Percentiles rank a stretch among this genome's conserved stretches.
phyloP scores from a whole-genome alignment of 2,797 vertebrate genomes.

The Agapornis canus region DNA sequence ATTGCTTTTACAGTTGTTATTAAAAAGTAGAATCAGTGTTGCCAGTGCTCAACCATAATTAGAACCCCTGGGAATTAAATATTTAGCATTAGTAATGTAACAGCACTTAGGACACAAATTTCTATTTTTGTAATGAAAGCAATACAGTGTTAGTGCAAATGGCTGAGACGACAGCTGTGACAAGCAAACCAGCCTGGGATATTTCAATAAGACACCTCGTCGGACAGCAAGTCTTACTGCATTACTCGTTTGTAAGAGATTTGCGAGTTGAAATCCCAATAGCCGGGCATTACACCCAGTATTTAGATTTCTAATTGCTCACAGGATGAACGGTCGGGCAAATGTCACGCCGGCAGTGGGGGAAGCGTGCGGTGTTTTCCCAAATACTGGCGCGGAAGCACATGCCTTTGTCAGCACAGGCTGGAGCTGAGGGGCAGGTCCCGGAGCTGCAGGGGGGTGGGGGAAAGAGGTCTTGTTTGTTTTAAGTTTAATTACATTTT shows the following conservation, averaged over 20 bases:
- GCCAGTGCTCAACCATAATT: slow-evolving; percentile 99
- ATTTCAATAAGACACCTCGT: slow-evolving; percentile 94
- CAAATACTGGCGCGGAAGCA: slow-evolving; percentile 42
- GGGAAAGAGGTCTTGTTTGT: slow-evolving; percentile 86
- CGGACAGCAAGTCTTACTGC: slow-evolving; percentile 90
- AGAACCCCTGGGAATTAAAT: slow-evolving; percentile 98
- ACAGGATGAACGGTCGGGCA: slow-evolving; percentile 80
- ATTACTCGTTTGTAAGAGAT: slow-evolving; percentile 93
- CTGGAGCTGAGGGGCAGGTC: slow-evolving; percentile 52
- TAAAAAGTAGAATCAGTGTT: slow-evolving; percentile 96
- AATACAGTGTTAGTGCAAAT: slow-evolving; percentile 89
- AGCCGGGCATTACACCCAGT: slow-evolving; percentile 91
- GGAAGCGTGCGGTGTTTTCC: slow-evolving; percentile 37
- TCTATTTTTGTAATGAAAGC: slow-evolving; percentile 99
- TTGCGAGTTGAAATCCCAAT: slow-evolving; percentile 91
- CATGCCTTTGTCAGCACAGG: slow-evolving; percentile 58
- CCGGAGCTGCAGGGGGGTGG: slow-evolving; percentile 26
- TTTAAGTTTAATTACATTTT: slow-evolving; percentile 92
- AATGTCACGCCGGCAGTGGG: slow-evolving; percentile 64
- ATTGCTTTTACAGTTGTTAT: slow-evolving; percentile 99
- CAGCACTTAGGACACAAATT: slow-evolving; percentile 99
- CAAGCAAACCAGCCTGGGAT: slow-evolving; percentile 88
- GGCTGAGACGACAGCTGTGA: slow-evolving; percentile 97
- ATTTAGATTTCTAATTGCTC: slow-evolving; percentile 98
- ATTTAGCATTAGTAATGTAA: slow-evolving; percentile 99